Evolutionary conservation across 2,797 vertebrate species (phyloP), one percentile per base, ranked within the genome.

Genomic region (Phylloscopus collybita): DNA sequence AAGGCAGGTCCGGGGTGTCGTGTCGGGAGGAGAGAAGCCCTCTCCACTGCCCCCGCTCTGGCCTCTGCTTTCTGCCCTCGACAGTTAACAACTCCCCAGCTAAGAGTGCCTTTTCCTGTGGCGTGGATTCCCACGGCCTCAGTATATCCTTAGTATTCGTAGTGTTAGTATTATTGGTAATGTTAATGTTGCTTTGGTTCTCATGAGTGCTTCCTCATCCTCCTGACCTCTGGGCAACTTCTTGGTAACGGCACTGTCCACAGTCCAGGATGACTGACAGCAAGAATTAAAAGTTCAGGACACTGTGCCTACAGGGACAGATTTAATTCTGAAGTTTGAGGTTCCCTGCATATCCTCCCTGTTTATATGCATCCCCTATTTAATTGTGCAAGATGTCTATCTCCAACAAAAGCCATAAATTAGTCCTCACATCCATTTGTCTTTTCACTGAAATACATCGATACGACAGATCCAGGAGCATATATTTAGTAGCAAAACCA

Each of bases 1-100:
- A 13, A 30, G 38, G 23, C 34, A 20, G 29, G 8, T 16, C 21
- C 6, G 9, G 9, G 18, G 0, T 9, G n/a, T 6, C 2, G 7
- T 26, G 26, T 11, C 6, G 7, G 7, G 7, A 30, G 25, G 17
- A 66, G 16, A 22, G 27, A n/a, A 61, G 21, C 22, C 4, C 16
- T 6, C 30, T 40, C 8, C 12, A 19, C 50, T 60, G 16, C 12
- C 50, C 3, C 2, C 2, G 3, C 17, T 34, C 62, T 20, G 1
- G 18, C 4, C 11, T 26, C 38, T 22, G 34, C 21, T 62, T 38
- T 36, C 27, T 10, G 3, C 12, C 30, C 30, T 8, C 1, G 18
- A 9, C 25, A 5, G 5, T 17, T 56, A 21, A 15, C 16, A 19
- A 6, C 36, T 47, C 66, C 3, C 16, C 45, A 16, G 29, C 16